Percentiles rank a stretch among this genome's conserved stretches.
Evolutionary conservation across 2,797 vertebrate species (phyloP).

Genomic region (Harpagifer antarcticus): DNA sequence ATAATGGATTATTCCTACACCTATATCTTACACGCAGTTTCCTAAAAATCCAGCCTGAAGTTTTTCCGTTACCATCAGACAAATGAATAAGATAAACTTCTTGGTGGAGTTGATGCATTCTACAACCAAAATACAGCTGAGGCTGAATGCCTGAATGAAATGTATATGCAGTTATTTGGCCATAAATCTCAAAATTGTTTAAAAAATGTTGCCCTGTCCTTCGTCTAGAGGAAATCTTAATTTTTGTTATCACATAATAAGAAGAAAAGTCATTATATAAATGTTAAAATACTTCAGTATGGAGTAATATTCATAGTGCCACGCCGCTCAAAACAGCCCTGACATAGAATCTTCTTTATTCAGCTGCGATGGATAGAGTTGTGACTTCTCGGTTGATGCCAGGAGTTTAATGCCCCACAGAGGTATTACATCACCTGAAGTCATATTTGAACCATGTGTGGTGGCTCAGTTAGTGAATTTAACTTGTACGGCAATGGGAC

Average conservation of each 20-base stretch:
- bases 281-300: constrained; percentile 8
- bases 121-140: background rate
- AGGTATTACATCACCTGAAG: constrained; percentile 52
- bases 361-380: constrained; percentile 22
- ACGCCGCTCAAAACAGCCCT: background rate
- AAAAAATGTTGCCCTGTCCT: background rate
- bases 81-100: no score
- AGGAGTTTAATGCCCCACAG: constrained; percentile 23
- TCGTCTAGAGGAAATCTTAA: no score
- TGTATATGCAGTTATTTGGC: background rate
- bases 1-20: background rate
- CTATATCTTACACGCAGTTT: no score
- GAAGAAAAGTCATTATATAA: background rate
- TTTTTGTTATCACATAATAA: no score
- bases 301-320: no score
- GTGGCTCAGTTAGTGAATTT: constrained; percentile 37
- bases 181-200: background rate
- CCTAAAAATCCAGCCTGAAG: no score
- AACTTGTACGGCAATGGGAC: constrained; percentile 33
- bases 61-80: no score
- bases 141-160: background rate
- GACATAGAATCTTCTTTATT: constrained; percentile 6
- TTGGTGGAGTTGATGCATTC: no score
- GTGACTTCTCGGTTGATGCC: constrained; percentile 21
- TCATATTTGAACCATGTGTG: constrained; percentile 55